phyloP scores from a whole-genome alignment of 2,888 invertebrate genomes.

The Chelonus formosanus region DNA sequence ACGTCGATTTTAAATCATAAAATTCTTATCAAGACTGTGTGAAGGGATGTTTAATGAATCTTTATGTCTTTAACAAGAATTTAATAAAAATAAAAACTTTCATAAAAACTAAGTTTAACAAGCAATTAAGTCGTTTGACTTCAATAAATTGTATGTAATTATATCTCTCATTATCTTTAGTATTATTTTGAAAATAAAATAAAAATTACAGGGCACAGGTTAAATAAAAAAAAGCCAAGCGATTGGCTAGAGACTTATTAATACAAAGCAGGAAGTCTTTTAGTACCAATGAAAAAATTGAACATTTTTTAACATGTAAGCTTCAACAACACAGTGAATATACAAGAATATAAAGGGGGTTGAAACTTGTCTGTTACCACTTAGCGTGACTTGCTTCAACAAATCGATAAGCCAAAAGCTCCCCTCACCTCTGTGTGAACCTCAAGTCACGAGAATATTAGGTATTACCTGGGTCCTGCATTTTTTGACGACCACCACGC shows the following conservation, averaged over 20 bases:
- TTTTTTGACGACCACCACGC: slow-evolving; percentile 17
- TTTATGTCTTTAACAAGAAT: too few relatives aligned
- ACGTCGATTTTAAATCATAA: too few relatives aligned
- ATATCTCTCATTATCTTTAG: too few relatives aligned
- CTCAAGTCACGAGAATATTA: slow-evolving; percentile 55
- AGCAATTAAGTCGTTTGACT: too few relatives aligned
- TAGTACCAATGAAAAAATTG: neutral
- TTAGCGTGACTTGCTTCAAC: slow-evolving; percentile 55
- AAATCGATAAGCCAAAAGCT: slow-evolving; percentile 27
- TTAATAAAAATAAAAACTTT: too few relatives aligned
- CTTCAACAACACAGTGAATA: neutral
- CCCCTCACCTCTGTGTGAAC: slow-evolving; percentile 32
- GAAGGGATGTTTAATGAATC: too few relatives aligned
- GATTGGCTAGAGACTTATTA: neutral
- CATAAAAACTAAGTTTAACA: too few relatives aligned
- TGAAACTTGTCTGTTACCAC: slow-evolving; percentile 38
- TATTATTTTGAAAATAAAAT: too few relatives aligned
- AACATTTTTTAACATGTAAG: neutral
- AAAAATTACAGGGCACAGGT: too few relatives aligned
- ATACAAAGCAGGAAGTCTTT: neutral
- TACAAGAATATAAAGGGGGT: slow-evolving; percentile 30
- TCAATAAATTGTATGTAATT: too few relatives aligned
- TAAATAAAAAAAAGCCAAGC: neutral
- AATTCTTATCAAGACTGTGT: too few relatives aligned
- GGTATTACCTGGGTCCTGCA: slow-evolving; percentile 41